phyloP scores from a whole-genome alignment of 2,888 invertebrate species.

The Drosophila mayaguana region DNA sequence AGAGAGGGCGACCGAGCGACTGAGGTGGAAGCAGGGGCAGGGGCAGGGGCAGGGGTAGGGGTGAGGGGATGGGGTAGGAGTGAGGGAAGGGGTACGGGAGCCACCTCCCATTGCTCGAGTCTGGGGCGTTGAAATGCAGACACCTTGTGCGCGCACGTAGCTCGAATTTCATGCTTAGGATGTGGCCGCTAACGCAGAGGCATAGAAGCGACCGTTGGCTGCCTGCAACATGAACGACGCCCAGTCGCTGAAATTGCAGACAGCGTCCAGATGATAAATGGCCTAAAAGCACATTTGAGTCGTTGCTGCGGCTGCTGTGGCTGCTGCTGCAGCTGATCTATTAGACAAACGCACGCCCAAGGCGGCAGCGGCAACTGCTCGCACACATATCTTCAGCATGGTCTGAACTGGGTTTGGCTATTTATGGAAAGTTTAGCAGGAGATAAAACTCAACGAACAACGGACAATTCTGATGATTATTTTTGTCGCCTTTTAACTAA shows the following conservation, averaged over 20 bases:
- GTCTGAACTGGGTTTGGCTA: slow-evolving; percentile 52
- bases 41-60: neutral
- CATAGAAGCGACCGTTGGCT: slow-evolving; percentile 21
- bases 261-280: slow-evolving; percentile 74
- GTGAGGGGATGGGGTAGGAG: neutral
- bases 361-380: slow-evolving; percentile 56
- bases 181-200: slow-evolving; percentile 23
- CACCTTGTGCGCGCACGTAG: slow-evolving; percentile 75
- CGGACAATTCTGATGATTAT: slow-evolving; percentile 70
- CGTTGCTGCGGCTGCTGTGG: slow-evolving; percentile 51
- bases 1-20: slow-evolving; percentile 2
- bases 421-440: slow-evolving; percentile 72
- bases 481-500: slow-evolving; percentile 72
- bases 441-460: slow-evolving; percentile 58
- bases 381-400: slow-evolving; percentile 33
- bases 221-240: slow-evolving; percentile 66
- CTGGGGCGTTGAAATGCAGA: slow-evolving; percentile 75
- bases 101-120: slow-evolving; percentile 27
- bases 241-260: slow-evolving; percentile 74
- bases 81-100: neutral
- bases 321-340: slow-evolving; percentile 69
- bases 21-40: too few relatives aligned
- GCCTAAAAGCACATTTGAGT: slow-evolving; percentile 75
- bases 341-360: slow-evolving; percentile 76
- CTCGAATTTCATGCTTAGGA: slow-evolving; percentile 70